Conservation (phyloP, 2,797 vertebrate genomes). For the Galago senegalensis region DNA sequence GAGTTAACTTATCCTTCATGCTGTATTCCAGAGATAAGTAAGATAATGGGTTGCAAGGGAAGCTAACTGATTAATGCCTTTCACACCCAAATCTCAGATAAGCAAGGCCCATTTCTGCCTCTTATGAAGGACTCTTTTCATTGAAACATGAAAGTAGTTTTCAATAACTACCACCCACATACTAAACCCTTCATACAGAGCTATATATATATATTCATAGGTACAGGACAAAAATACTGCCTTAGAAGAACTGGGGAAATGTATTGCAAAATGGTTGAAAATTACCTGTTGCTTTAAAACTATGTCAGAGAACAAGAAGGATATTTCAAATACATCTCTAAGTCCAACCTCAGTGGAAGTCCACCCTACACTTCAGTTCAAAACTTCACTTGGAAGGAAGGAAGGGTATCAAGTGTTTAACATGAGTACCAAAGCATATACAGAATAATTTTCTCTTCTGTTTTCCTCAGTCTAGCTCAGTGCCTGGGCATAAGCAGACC, state of each 20-base stretch:
- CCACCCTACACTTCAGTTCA: slow-evolving; percentile 29
- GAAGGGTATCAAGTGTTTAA: not conserved
- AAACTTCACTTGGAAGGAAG: slow-evolving; percentile 27
- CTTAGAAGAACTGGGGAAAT: not conserved
- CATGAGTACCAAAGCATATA: not conserved
- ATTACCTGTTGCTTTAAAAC: slow-evolving; percentile 38
- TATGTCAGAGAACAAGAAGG: not conserved
- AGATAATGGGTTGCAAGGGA: not conserved
- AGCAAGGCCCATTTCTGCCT: slow-evolving; percentile 12
- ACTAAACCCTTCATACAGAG: not conserved
- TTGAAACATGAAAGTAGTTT: not conserved
- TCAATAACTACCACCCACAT: not conserved
- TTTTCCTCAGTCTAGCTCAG: not conserved
- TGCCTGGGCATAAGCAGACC: not conserved
- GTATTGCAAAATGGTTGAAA: not conserved
- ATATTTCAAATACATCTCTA: slow-evolving; percentile 22
- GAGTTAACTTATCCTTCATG: not conserved
- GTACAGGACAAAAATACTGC: not conserved
- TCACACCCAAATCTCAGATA: slow-evolving; percentile 4
- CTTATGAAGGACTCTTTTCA: slow-evolving; percentile 23
- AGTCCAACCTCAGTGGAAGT: not conserved
- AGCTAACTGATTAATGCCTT: not conserved
- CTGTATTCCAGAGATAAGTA: not conserved
- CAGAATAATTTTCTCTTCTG: not conserved
- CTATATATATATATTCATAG: not conserved